Evolutionary conservation across 2,888 invertebrate genomes (phyloP).

Genomic region (Ptychoptera contaminata): DNA sequence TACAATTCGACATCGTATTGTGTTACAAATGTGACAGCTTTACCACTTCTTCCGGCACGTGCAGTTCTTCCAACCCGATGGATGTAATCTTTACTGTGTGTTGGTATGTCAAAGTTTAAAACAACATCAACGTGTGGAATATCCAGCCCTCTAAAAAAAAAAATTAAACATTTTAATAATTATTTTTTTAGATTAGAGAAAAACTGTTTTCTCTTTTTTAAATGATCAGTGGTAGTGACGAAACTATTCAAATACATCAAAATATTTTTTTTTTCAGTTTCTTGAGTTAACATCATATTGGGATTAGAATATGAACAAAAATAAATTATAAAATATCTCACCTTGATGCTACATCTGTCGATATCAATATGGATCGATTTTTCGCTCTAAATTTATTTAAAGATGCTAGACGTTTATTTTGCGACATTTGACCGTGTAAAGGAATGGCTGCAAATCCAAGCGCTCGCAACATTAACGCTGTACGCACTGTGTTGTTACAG

Average conservation of each 20-base stretch:
- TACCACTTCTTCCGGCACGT: constrained; percentile 86
- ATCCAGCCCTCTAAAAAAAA: constrained; percentile 68
- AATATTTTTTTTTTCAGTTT: constrained; percentile 9
- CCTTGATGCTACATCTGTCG: constrained; percentile 97
- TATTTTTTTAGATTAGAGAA: background rate
- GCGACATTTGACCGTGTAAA: constrained; percentile 97
- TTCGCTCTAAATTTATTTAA: constrained; percentile 94
- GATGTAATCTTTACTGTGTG: constrained; percentile 97
- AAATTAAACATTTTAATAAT: constrained; percentile 1
- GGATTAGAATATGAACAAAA: background rate
- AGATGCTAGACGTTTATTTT: constrained; percentile 88
- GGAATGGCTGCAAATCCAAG: constrained; percentile 90
- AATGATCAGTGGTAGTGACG: constrained; percentile 22
- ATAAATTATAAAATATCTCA: constrained; percentile 22
- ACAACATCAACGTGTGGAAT: constrained; percentile 98
- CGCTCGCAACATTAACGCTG: constrained; percentile 75
- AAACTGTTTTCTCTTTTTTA: background rate
- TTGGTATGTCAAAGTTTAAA: constrained; percentile 94
- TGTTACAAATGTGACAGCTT: constrained; percentile 89
- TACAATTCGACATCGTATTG: constrained; percentile 98
- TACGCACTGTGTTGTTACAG: constrained; percentile 79
- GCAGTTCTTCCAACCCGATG: constrained; percentile 96
- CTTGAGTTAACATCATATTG: constrained; percentile 4
- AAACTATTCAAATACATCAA: constrained; percentile 11
- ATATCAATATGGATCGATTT: constrained; percentile 84